Percentiles rank a stretch among this genome's conserved stretches.
Conservation (phyloP, 2,797 vertebrate genomes). For the Poeciliopsis paucimaculata region DNA sequence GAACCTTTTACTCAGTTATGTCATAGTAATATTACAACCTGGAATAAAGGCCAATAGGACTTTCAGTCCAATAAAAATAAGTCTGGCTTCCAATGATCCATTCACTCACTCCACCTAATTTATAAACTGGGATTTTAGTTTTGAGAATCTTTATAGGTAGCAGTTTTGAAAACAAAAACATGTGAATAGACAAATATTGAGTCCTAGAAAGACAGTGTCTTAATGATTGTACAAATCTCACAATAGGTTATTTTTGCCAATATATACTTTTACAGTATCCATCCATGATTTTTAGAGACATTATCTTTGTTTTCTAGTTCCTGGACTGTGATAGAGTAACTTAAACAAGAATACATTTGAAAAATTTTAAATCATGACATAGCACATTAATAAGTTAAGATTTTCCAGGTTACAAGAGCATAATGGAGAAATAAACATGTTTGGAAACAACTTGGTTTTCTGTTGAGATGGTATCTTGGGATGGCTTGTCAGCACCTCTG, state of each 20-base stretch:
- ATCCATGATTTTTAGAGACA: background rate
- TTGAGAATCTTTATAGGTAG: background rate
- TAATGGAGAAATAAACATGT: background rate
- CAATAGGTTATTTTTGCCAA: background rate
- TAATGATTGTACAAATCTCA: background rate
- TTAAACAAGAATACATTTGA: background rate
- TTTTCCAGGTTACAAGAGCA: background rate
- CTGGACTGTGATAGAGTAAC: background rate
- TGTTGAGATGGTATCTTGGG: background rate
- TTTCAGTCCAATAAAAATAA: background rate
- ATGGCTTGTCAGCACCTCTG: background rate
- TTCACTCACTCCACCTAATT: background rate
- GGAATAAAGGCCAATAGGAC: background rate
- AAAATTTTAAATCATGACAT: background rate
- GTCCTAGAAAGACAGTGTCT: background rate
- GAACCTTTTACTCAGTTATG: background rate
- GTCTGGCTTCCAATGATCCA: background rate
- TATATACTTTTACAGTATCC: background rate
- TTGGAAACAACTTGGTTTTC: background rate
- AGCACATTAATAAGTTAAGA: background rate
- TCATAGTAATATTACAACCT: background rate
- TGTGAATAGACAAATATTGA: background rate
- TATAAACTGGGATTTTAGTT: background rate
- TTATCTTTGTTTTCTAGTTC: background rate
- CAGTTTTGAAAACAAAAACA: background rate